These are phyloP conservation scores for Willisornis vidua DNA, from an alignment of 2,113 vertebrate species.

Conservation along the genomic window DNA sequence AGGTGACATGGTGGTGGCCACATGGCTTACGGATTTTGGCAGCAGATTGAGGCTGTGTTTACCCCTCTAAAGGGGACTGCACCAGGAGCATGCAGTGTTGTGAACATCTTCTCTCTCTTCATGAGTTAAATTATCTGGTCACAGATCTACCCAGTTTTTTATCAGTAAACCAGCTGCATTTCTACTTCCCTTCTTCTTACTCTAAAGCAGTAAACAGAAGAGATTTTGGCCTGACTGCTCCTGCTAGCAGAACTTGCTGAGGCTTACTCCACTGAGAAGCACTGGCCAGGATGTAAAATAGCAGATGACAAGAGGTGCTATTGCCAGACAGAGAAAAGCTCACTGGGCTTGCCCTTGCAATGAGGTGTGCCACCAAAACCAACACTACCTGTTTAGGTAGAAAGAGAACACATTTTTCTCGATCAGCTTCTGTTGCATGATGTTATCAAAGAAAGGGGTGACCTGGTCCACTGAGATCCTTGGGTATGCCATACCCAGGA, in stretches of 20 bases:
- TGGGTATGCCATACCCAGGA: slow-evolving; percentile 91
- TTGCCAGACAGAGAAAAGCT: not conserved
- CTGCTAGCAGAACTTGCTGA: not conserved
- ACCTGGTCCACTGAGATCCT: slow-evolving; percentile 86
- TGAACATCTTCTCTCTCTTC: not conserved
- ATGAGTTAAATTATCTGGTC: not conserved
- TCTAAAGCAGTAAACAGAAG: not conserved
- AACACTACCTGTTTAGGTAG: slow-evolving; percentile 91
- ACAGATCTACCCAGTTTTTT: not conserved
- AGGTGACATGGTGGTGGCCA: not conserved
- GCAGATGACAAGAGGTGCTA: not conserved
- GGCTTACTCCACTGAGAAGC: not conserved
- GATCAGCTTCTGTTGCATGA: slow-evolving; percentile 88
- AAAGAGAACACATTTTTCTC: slow-evolving; percentile 91
- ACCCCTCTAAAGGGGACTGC: not conserved
- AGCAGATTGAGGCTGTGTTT: not conserved
- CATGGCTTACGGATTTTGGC: not conserved
- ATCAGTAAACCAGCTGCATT: not conserved
- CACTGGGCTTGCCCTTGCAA: not conserved
- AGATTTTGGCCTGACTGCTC: not conserved
- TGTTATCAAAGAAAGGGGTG: slow-evolving; percentile 88
- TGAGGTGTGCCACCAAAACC: not conserved
- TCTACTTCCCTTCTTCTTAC: not conserved
- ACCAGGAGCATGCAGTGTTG: not conserved
- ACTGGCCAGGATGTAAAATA: not conserved